Evolutionary conservation across 2,888 invertebrate genomes (phyloP), one percentile per base, ranked within the genome.

Genomic region (Endotricha flammealis): DNA sequence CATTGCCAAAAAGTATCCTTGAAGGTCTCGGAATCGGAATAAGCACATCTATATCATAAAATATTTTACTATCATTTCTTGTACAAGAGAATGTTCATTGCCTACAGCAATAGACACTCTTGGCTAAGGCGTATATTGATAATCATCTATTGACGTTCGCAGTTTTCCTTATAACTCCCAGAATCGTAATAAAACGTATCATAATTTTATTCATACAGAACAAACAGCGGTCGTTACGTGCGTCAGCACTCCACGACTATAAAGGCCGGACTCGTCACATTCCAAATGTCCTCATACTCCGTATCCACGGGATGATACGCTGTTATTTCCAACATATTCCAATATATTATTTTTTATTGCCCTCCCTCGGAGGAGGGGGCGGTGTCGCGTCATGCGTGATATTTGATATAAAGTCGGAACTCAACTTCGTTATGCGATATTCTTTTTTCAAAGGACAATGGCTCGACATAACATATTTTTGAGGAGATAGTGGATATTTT

Each of bases 281-380:
- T 63, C 68, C 69, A 69, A 77, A 75, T 76, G 78, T 76, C 80
- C 78, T 71, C 64, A 42, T 53, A 50, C 59, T 52, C 58, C 62
- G 64, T 73, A 69, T 75, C 78, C 75, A 69, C 59, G 75, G 77
- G 78, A 85, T 86, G 82, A 83, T 86, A 85, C 86, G 74, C 77
- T 81, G 86, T 87, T 87, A 87, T 86, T 85, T 82, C 82, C 85
- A 87, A 83, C 87, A 87, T 86, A 87, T 87, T 87, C 87, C 87
- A 86, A 87, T 87, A 87, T 87, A 87, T 87, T 87, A 87, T 87
- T 87, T 87, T 87, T 87, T 87, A 87, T 87, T 85, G 82, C 85
- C 78, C 69, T 64, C 78, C 73, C 69, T 42, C 32, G 25, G 42
- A 48, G 59, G 51, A 62, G 64, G 51, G 71, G 73, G 67, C 67